phyloP scores from a whole-genome alignment of 2,797 vertebrate genomes.

The Platyrinchus mystaceus region DNA sequence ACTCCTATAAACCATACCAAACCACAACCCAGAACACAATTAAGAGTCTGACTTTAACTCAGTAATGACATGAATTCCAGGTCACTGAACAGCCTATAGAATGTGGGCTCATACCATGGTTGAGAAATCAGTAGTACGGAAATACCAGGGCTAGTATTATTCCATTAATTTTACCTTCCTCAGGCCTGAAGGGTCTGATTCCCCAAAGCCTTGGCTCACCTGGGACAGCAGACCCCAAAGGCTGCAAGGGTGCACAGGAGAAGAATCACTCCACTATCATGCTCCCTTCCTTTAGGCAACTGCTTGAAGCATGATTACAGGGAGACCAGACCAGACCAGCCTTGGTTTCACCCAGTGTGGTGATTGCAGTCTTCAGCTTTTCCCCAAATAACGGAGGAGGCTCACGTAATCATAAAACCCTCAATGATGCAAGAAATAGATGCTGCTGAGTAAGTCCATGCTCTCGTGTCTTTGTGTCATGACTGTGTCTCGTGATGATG shows the following conservation, averaged over 20 bases:
- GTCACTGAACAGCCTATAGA: background rate
- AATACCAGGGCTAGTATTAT: background rate
- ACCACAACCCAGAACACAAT: background rate
- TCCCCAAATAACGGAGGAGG: background rate
- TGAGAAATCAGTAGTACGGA: background rate
- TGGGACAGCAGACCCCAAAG: background rate
- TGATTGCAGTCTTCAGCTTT: background rate
- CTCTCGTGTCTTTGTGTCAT: background rate
- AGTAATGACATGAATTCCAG: background rate
- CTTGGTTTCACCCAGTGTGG: background rate
- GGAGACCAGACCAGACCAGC: background rate
- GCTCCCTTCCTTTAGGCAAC: background rate
- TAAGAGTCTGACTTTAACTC: background rate
- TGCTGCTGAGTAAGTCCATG: background rate
- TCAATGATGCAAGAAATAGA: background rate
- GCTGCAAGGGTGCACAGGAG: background rate
- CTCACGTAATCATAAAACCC: background rate
- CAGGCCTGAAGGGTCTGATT: background rate
- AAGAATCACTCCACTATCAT: background rate
- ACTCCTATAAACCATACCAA: background rate
- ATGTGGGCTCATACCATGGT: background rate
- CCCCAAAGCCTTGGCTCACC: background rate
- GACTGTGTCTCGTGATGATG: background rate
- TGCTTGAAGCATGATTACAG: background rate
- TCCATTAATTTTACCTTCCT: background rate